These are phyloP conservation scores for Elachura formosa DNA, from an alignment of 2,113 vertebrate genomes.

Conservation along the genomic window DNA sequence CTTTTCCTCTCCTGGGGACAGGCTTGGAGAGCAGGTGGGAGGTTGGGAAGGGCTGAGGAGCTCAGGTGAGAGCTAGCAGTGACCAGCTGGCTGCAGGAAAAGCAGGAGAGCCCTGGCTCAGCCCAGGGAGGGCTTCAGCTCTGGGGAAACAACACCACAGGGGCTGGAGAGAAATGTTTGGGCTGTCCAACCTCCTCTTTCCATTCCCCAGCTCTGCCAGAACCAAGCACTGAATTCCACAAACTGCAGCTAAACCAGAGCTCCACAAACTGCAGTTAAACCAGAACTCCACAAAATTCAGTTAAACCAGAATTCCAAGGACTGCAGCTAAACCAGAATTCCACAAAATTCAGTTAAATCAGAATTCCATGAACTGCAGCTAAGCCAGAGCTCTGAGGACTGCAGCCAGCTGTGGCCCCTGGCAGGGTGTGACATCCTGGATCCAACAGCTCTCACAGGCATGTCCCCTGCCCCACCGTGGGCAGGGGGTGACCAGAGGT, in stretches of 20 bases:
- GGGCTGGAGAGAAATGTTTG: neutral
- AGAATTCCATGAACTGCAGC: neutral
- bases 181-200: neutral
- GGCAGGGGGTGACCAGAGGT: neutral
- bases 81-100: neutral
- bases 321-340: neutral
- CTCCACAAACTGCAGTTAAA: neutral
- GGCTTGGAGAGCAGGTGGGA: neutral
- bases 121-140: neutral
- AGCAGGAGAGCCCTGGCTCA: neutral
- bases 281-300: fast-evolving
- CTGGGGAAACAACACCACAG: neutral
- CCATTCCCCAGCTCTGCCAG: neutral
- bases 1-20: fast-evolving
- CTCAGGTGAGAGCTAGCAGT: neutral
- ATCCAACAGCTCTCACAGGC: neutral
- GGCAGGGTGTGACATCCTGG: neutral
- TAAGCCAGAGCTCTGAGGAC: neutral
- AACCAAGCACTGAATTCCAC: neutral
- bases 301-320: neutral
- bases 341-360: neutral
- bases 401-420: neutral
- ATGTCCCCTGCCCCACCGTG: fast-evolving
- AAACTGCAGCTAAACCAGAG: neutral
- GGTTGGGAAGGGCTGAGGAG: neutral